phyloP scores from a whole-genome alignment of 23 tunicate species.

The Pegea sp. region DNA sequence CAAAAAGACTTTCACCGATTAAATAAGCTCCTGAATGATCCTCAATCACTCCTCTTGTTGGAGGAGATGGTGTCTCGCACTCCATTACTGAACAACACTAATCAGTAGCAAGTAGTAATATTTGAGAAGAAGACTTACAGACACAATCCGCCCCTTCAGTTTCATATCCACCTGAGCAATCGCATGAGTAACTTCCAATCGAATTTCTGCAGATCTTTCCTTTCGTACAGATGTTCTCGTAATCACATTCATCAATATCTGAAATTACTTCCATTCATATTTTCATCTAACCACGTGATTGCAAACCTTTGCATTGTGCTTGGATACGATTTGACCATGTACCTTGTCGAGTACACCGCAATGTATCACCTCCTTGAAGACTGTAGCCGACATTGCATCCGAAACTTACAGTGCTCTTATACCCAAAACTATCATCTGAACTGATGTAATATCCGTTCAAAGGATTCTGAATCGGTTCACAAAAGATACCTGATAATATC shows the following conservation, averaged over 20 bases:
- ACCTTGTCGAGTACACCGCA: neutral
- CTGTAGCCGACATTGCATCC: neutral
- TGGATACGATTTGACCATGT: neutral
- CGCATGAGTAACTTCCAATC: conserved; percentile 7
- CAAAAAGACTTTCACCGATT: neutral
- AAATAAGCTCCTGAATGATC: neutral
- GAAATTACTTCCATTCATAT: too few species aligned
- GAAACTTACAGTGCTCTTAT: neutral
- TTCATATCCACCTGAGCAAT: conserved; percentile 5
- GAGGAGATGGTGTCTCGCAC: conserved; percentile 14
- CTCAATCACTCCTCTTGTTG: neutral
- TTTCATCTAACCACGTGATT: too few species aligned
- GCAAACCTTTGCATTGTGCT: neutral
- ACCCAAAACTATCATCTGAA: neutral
- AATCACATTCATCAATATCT: conserved; percentile 12
- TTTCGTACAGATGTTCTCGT: neutral
- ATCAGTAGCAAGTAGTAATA: neutral
- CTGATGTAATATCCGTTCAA: neutral
- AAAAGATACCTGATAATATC: neutral
- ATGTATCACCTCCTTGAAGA: neutral
- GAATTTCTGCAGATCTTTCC: conserved; percentile 7
- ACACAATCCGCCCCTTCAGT: conserved; percentile 8
- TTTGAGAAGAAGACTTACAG: conserved; percentile 1
- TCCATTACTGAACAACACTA: conserved; percentile 2
- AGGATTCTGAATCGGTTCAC: neutral